phyloP scores from a whole-genome alignment of 2,888 invertebrate species.

The Perizoma flavofasciatum region DNA sequence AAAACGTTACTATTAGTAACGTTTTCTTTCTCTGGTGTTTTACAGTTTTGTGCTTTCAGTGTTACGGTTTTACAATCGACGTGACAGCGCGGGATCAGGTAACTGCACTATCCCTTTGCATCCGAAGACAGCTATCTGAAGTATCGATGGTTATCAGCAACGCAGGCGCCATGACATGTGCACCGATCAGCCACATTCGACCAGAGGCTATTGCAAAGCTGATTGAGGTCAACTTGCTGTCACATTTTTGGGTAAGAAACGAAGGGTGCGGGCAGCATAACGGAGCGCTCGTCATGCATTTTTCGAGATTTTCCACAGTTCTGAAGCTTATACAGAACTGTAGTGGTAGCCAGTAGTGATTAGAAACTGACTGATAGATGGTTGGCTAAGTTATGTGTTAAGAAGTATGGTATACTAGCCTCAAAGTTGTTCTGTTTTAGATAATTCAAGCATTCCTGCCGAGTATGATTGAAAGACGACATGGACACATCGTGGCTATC shows the following conservation, averaged over 20 bases:
- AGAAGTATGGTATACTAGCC: background rate
- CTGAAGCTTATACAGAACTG: too few relatives aligned
- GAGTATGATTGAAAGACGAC: slow-evolving; percentile 72
- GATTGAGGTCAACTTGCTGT: slow-evolving; percentile 68
- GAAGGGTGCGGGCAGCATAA: background rate
- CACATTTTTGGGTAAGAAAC: slow-evolving; percentile 71
- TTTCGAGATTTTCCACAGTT: too few relatives aligned
- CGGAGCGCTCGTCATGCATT: too few relatives aligned
- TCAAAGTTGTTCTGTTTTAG: slow-evolving; percentile 43
- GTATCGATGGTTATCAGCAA: slow-evolving; percentile 75
- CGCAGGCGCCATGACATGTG: slow-evolving; percentile 61
- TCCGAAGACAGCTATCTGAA: slow-evolving; percentile 66
- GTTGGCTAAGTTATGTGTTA: too few relatives aligned
- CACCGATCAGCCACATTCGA: slow-evolving; percentile 59
- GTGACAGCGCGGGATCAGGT: slow-evolving; percentile 77
- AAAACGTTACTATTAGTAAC: too few relatives aligned
- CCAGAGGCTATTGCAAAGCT: slow-evolving; percentile 60
- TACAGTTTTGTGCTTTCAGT: slow-evolving; percentile 46
- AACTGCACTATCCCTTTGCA: slow-evolving; percentile 61
- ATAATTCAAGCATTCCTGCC: slow-evolving; percentile 76
- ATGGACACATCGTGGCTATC: slow-evolving; percentile 74
- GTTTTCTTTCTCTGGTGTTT: too few relatives aligned
- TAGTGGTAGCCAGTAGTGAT: too few relatives aligned
- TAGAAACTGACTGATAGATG: too few relatives aligned
- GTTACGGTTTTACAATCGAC: slow-evolving; percentile 74